Base-by-base conservation (phyloP, 1,140 invertebrate genomes). In the Paraescarpia echinospica region DNA sequence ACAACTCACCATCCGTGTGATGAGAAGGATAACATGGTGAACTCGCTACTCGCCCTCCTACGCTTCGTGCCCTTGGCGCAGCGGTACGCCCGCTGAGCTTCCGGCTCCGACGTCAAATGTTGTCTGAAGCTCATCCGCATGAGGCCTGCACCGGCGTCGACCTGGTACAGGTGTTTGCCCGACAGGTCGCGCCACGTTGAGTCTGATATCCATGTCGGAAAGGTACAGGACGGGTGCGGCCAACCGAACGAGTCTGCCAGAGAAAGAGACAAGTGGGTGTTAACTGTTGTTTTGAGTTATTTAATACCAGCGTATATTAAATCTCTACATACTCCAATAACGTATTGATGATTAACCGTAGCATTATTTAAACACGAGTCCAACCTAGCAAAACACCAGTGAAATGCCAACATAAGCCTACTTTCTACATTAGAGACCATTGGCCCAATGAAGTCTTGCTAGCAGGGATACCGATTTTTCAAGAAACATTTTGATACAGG, bases 161-260 rank as follows among this genome's bases (percentile, higher is more conserved):
- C 51, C 41, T 89, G n/a, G 35, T 93, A 93, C 77, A 90, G 22
- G 48, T 93, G 93, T 34, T 88, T 77, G 27, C 91, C 91, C 35
- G 33, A 89, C 33, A 93, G 88, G 92, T 93, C 93, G 31, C 91
- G 33, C 93, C 93, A 93, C 33, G 34, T 35, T 34, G 34, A 35
- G 33, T 35, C 31, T 31, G 93, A 89, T 48, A 93, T 31, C 93
- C 93, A 93, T 22, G 22, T 34, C 33, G 93, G 93, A 48, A 93
- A 93, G 12, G 33, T 35, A 77, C 93, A 93, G 33, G 48, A 35
- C 33, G 91, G 51, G 90, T 92, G 34, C n/a, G 93, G 93, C 93
- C 93, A 93, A 51, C 91, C 91, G 89, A 89, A 93, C 12, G 92
- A 33, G 41, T 93, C 93, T 93, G 93, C 22, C 59, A 18, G 59